Conservation (phyloP, 2,888 invertebrate genomes). For the Strigamia crassipes region DNA sequence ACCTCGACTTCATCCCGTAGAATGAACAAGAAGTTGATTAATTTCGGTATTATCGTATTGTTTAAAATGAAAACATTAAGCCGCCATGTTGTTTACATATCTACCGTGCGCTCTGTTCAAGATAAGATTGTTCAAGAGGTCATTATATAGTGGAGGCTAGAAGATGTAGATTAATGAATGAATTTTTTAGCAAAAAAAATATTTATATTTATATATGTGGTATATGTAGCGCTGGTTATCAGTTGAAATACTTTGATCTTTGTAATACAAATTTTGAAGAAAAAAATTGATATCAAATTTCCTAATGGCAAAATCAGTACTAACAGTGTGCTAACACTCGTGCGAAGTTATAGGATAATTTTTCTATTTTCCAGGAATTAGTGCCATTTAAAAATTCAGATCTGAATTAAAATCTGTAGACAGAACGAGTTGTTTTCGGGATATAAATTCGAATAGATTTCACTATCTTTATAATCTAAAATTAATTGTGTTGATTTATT, state of each 20-base stretch:
- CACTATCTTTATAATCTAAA: not conserved
- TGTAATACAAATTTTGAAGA: not conserved
- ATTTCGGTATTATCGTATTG: not conserved
- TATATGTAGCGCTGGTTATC: not conserved
- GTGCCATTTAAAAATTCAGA: no score
- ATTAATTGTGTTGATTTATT: not conserved
- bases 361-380: no score
- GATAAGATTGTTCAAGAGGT: conserved; percentile 33
- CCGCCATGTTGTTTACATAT: not conserved
- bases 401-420: no score
- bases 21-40: not conserved
- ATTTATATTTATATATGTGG: not conserved
- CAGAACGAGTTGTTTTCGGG: not conserved
- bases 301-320: not conserved
- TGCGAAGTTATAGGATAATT: not conserved
- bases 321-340: not conserved
- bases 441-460: not conserved
- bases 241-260: conserved; percentile 22
- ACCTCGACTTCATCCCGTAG: not conserved
- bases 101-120: not conserved
- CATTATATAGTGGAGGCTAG: not conserved
- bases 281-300: not conserved
- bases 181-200: not conserved
- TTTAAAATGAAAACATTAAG: not conserved
- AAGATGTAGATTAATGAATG: conserved; percentile 21